Evolutionary conservation across 2,797 vertebrate species (phyloP).

Genomic region (Falco columbarius): DNA sequence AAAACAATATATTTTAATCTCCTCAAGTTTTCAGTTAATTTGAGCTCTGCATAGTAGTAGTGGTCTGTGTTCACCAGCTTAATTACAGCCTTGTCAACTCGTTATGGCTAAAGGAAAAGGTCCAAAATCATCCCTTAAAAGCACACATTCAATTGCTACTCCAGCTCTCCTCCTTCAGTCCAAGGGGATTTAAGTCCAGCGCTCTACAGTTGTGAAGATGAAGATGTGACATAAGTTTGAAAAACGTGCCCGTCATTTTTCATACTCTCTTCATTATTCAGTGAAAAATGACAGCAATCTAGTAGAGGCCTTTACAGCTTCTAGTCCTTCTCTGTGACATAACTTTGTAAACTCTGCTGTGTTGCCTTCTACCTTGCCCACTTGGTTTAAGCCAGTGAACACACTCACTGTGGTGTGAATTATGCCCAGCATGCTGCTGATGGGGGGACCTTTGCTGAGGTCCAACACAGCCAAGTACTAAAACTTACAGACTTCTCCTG

Average conservation of each 20-base stretch:
- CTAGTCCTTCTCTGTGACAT: neutral
- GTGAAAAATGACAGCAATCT: neutral
- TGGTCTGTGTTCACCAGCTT: neutral
- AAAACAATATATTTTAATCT: neutral
- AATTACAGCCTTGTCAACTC: neutral
- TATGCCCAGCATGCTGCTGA: accelerated
- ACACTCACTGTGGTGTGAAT: neutral
- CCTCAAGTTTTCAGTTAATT: neutral
- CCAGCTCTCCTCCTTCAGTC: neutral
- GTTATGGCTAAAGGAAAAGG: neutral
- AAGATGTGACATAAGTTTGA: neutral
- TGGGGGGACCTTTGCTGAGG: neutral
- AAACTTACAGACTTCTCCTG: neutral
- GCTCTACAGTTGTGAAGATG: neutral
- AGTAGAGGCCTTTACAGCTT: neutral
- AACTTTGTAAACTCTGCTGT: neutral
- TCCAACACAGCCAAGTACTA: neutral
- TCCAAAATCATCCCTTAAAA: neutral
- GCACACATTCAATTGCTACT: neutral
- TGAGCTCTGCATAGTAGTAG: neutral
- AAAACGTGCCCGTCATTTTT: conserved; percentile 1
- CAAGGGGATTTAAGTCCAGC: neutral
- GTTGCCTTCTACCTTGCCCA: neutral
- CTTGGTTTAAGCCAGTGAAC: neutral
- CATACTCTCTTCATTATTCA: neutral